These are phyloP conservation scores for Ptilorrhoa leucosticta DNA, from an alignment of 2,113 vertebrate genomes.

Conservation along the genomic window DNA sequence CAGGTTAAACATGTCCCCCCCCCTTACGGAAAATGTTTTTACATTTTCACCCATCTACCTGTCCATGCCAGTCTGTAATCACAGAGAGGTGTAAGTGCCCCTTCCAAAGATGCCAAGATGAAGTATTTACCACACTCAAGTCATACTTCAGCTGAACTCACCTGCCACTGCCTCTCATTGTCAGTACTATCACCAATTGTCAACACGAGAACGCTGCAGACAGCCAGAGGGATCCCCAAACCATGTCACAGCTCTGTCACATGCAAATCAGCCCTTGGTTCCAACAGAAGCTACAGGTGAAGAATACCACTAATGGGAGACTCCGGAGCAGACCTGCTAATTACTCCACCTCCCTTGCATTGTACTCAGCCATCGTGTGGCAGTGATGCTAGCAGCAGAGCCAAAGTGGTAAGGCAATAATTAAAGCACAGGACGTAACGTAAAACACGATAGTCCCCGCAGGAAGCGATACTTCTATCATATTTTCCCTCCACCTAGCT, in stretches of 20 bases:
- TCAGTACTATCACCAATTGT: too few relatives aligned
- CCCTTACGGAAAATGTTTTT: accelerated
- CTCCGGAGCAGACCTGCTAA: background rate
- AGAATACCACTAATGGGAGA: background rate
- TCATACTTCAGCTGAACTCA: too few relatives aligned
- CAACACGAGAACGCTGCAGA: accelerated
- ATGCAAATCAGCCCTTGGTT: background rate
- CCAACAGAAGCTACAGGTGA: background rate
- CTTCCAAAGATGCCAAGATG: background rate
- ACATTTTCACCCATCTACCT: background rate
- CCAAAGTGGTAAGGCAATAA: background rate
- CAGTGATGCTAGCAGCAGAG: background rate
- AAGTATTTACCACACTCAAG: background rate
- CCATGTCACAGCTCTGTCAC: accelerated
- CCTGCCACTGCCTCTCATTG: background rate
- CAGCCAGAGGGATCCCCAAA: background rate
- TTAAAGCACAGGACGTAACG: accelerated
- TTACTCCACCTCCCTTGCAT: background rate
- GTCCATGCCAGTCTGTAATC: background rate
- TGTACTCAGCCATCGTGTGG: background rate
- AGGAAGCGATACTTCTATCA: background rate
- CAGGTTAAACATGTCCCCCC: accelerated
- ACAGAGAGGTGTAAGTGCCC: accelerated
- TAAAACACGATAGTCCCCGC: accelerated
- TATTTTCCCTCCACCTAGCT: accelerated